Conservation (phyloP, 2,113 vertebrate genomes). For the Ascaphus truei region DNA sequence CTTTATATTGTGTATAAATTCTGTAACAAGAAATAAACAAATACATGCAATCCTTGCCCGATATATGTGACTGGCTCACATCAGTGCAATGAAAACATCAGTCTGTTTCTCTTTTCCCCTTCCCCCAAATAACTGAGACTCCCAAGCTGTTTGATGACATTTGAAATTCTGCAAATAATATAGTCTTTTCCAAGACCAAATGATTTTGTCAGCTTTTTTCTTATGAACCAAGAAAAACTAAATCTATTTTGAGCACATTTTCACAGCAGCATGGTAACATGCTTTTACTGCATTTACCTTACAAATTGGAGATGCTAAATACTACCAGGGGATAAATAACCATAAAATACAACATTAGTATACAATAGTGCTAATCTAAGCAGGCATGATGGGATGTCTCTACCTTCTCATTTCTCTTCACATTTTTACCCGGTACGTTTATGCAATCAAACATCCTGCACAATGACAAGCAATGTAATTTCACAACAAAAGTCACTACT, state of each 20-base stretch:
- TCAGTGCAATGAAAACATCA: slow-evolving; percentile 54
- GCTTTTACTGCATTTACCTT: slow-evolving; percentile 54
- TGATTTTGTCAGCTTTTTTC: slow-evolving; percentile 46
- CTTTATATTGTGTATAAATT: slow-evolving; percentile 41
- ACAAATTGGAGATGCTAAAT: slow-evolving; percentile 53
- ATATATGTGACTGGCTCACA: slow-evolving; percentile 45
- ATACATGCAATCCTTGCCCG: slow-evolving; percentile 46
- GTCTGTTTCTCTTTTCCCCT: slow-evolving; percentile 60
- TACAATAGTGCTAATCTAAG: slow-evolving; percentile 46
- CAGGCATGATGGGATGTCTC: slow-evolving; percentile 41
- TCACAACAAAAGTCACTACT: not conserved
- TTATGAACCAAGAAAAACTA: slow-evolving; percentile 47
- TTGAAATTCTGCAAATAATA: slow-evolving; percentile 75
- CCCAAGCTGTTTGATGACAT: slow-evolving; percentile 74
- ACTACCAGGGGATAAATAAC: slow-evolving; percentile 55
- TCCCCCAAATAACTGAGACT: slow-evolving; percentile 57
- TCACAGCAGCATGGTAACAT: slow-evolving; percentile 51
- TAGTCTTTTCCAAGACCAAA: slow-evolving; percentile 51
- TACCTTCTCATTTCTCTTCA: slow-evolving; percentile 49
- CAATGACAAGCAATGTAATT: slow-evolving; percentile 11
- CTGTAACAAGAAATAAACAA: slow-evolving; percentile 53
- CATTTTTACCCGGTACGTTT: slow-evolving; percentile 47
- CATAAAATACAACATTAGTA: slow-evolving; percentile 56
- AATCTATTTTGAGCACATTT: slow-evolving; percentile 57
- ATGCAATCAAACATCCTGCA: slow-evolving; percentile 43